A percentile compares a stretch with the other conserved stretches of the same genome.
These are phyloP conservation scores for Lonchura striata DNA, from an alignment of 2,113 vertebrate species.

Conservation along the genomic window DNA sequence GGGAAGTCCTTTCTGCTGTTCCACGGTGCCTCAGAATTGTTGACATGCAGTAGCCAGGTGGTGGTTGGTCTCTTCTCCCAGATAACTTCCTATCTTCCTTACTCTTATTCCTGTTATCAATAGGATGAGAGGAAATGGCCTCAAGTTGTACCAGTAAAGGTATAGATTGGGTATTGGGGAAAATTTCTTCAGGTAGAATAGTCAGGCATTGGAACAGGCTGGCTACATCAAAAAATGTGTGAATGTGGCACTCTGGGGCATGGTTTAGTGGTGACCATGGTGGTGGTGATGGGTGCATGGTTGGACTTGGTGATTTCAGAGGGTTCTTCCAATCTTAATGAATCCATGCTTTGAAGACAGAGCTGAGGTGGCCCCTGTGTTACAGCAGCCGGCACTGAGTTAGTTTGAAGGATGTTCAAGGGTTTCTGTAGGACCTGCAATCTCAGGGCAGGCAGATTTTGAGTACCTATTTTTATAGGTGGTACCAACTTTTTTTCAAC, in stretches of 20 bases:
- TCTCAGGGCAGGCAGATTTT: not conserved
- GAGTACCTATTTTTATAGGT: not conserved
- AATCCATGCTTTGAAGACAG: not conserved
- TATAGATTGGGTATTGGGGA: not conserved
- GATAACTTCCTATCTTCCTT: not conserved
- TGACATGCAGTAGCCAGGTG: not conserved
- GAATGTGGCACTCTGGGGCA: not conserved
- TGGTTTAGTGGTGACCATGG: not conserved
- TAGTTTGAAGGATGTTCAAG: not conserved
- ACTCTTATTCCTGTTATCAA: too few species aligned
- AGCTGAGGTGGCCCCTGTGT: not conserved
- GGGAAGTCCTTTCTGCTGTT: not conserved
- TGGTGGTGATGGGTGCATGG: not conserved
- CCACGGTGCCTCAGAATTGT: not conserved
- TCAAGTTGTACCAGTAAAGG: not conserved
- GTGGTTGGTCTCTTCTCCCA: not conserved
- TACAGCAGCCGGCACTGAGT: not conserved
- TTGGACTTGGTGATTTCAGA: not conserved
- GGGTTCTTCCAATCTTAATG: not conserved
- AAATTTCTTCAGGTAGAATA: not conserved
- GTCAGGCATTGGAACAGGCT: not conserved
- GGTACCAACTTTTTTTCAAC: not conserved
- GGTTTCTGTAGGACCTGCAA: not conserved
- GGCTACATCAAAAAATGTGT: not conserved
- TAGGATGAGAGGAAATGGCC: not conserved